These are phyloP conservation scores for Siderastrea siderea DNA, from an alignment of 92 coral and sea anemone species.

Conservation along the genomic window DNA sequence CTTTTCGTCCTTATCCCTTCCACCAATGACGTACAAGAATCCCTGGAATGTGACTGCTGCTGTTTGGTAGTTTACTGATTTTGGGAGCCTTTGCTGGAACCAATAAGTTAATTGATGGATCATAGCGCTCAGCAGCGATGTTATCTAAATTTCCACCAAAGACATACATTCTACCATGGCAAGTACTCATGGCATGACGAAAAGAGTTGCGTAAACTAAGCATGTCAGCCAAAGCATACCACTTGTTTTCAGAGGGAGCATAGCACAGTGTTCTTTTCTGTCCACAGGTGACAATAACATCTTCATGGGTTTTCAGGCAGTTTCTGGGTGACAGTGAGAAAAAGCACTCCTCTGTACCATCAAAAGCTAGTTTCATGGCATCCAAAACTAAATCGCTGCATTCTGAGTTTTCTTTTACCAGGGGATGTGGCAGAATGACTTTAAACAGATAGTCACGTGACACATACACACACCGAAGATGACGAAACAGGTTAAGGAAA, in stretches of 20 bases:
- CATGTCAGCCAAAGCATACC: conserved; percentile 17
- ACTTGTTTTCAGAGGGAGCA: conserved; percentile 17
- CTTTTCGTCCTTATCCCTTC: neutral
- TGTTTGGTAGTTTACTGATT: no score
- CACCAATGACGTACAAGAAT: conserved; percentile 12
- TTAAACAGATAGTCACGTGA: neutral
- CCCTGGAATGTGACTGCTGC: conserved; percentile 18
- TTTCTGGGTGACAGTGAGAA: neutral
- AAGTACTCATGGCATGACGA: neutral
- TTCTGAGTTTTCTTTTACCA: neutral
- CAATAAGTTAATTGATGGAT: neutral
- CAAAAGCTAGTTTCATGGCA: neutral
- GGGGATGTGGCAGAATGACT: neutral
- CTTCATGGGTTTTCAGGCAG: conserved; percentile 14
- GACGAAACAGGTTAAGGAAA: neutral
- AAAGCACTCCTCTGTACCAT: conserved; percentile 16
- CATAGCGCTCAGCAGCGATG: neutral
- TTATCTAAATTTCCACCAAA: neutral
- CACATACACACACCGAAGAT: neutral
- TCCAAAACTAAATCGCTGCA: conserved; percentile 6
- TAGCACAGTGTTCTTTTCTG: neutral
- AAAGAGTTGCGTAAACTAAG: neutral
- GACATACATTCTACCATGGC: neutral
- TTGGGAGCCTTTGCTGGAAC: neutral
- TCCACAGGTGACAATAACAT: conserved; percentile 17